Evolutionary conservation across 2,113 vertebrate genomes (phyloP).

Genomic region (Globicephala melas): DNA sequence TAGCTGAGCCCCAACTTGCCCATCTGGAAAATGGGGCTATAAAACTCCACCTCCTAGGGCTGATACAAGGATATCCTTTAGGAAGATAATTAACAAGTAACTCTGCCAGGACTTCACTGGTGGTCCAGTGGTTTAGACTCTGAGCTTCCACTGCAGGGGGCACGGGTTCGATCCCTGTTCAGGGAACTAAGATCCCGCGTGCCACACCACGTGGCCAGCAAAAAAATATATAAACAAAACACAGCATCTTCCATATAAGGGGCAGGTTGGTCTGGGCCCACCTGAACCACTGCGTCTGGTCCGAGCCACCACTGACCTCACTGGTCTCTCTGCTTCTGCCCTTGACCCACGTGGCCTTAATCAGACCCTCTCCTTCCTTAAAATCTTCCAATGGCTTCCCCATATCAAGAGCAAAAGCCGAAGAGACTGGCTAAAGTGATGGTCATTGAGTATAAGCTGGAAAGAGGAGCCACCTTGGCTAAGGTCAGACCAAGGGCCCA

Average conservation of each 20-base stretch:
- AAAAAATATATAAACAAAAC: neutral
- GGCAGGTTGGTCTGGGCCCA: neutral
- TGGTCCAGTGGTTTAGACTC: no score
- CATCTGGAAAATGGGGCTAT: neutral
- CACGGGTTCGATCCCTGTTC: no score
- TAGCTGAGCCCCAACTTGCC: neutral
- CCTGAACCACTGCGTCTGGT: neutral
- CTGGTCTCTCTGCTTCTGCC: neutral
- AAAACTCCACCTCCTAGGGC: neutral
- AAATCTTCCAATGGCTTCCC: neutral
- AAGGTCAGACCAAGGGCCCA: neutral
- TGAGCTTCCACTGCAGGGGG: no score
- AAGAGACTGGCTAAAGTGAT: neutral
- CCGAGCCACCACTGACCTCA: rapidly evolving
- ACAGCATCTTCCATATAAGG: neutral
- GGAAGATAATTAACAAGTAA: neutral
- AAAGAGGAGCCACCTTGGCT: neutral
- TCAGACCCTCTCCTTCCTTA: neutral
- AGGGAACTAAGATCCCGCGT: no score
- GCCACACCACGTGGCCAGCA: no score
- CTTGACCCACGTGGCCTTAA: neutral
- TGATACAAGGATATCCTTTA: neutral
- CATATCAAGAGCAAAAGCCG: neutral
- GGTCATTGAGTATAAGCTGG: neutral
- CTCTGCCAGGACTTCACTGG: neutral